Evolutionary conservation across 2,888 invertebrate species (phyloP), one percentile per base, ranked within the genome.

Genomic region (Malacosoma neustria): DNA sequence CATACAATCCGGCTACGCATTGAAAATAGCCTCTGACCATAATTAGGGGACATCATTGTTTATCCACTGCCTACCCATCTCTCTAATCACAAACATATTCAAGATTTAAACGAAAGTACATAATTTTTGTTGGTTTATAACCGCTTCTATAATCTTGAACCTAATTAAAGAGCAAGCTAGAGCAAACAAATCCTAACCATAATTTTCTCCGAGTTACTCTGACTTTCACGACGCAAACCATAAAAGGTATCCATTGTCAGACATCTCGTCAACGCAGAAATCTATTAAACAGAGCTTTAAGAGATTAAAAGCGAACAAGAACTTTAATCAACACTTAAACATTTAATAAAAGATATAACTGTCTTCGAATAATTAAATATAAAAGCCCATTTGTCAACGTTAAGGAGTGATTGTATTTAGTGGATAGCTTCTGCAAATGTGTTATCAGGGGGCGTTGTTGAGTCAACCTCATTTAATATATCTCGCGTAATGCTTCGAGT

Each of bases 381-480:
- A 22, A 22, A 22, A 22, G 22, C 22, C 22, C 5, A 22, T 22
- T 9, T 22, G 22, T 22, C 9, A 22, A 22, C 9, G 22, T 22
- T 22, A 22, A 22, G 22, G 22, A 22, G 22, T 22, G 22, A 22
- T 22, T 22, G 22, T 22, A 22, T 22, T 22, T 22, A 22, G 22
- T 22, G 22, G 22, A 9, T 22, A 22, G 22, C 22, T 22, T 7
- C 22, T 7, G 22, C 22, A 22, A 60, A 54, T 49, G 57, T 59
- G 60, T 62, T 69, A 63, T 62, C 55, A 55, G 52, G 39, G 45
- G 47, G 46, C 53, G 50, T 51, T 41, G 43, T 48, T 51, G 48
- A 49, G 54, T 51, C 50, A 61, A 66, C 58, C 67, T 65, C 64
- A 60, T 51, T 60, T 56, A 61, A 56, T 55, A 59, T 55, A 51